Evolutionary conservation across 2,888 invertebrate species (phyloP).

Genomic region (Carpatolechia fugitivella): DNA sequence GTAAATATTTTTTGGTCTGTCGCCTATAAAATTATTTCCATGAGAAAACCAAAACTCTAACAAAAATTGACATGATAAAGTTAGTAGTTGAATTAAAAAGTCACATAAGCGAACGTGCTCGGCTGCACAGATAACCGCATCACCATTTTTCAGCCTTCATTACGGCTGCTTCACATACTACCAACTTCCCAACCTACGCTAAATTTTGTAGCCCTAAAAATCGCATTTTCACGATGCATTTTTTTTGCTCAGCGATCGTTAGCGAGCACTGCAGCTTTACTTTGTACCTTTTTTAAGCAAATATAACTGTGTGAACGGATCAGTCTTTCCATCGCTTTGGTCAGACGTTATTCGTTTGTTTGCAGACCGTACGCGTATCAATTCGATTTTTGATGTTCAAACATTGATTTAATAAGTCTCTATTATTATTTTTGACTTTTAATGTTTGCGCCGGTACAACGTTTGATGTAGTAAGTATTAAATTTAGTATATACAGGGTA

Average conservation of each 20-base stretch:
- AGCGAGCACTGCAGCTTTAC: not conserved
- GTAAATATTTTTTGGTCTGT: no score
- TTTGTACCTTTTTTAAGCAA: not conserved
- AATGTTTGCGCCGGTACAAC: no score
- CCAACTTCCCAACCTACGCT: not conserved
- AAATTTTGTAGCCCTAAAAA: not conserved
- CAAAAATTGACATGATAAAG: no score
- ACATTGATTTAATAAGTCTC: not conserved
- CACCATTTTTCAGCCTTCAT: not conserved
- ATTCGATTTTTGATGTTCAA: not conserved
- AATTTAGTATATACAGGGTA: no score
- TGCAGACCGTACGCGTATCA: not conserved
- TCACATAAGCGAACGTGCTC: no score
- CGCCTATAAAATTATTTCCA: no score
- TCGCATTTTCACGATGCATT: not conserved
- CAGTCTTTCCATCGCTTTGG: not conserved
- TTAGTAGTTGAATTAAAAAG: no score
- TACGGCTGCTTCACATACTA: not conserved
- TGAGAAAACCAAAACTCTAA: no score
- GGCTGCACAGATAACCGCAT: not conserved
- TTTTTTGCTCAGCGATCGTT: slow-evolving; percentile 3
- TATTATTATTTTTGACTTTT: no score
- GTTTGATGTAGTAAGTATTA: no score
- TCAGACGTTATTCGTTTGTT: not conserved
- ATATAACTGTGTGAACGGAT: not conserved